A percentile compares a stretch with the other conserved stretches of the same genome.
These are phyloP conservation scores for Orthosia cruda DNA, from an alignment of 2,888 invertebrate genomes.

Conservation along the genomic window DNA sequence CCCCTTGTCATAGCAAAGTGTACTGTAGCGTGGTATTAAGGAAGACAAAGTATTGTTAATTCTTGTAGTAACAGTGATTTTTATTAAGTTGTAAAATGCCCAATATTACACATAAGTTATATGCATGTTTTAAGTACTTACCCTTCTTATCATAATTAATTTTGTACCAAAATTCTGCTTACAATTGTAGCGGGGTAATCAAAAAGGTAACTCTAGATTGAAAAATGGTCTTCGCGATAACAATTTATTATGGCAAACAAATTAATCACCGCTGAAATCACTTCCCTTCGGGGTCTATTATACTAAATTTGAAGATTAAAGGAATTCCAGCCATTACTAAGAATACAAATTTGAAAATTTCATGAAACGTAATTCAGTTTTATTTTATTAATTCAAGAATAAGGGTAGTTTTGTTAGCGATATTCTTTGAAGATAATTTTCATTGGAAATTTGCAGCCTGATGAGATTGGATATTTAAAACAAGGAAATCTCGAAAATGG, in stretches of 20 bases:
- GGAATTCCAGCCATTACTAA: constrained; percentile 53
- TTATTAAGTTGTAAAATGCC: no score
- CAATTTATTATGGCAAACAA: constrained; percentile 63
- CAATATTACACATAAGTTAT: no score
- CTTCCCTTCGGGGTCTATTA: constrained; percentile 50
- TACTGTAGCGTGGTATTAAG: no score
- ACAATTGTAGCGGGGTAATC: constrained; percentile 9
- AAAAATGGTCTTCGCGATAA: constrained; percentile 39
- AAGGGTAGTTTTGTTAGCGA: no score
- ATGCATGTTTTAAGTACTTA: no score
- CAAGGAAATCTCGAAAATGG: not conserved
- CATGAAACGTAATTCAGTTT: no score
- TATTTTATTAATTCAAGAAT: no score
- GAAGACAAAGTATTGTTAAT: no score
- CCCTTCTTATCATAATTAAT: no score
- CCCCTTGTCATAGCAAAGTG: no score
- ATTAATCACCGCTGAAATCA: constrained; percentile 60
- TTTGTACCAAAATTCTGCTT: not conserved
- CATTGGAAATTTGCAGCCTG: constrained; percentile 1
- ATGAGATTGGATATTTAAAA: not conserved
- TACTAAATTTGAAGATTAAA: constrained; percentile 65
- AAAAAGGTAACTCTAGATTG: constrained; percentile 32
- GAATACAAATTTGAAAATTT: constrained; percentile 51
- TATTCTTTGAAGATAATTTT: no score
- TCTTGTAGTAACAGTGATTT: no score